Evolutionary conservation across 2,113 vertebrate species (phyloP).

Genomic region (Neomonachus schauinslandi): DNA sequence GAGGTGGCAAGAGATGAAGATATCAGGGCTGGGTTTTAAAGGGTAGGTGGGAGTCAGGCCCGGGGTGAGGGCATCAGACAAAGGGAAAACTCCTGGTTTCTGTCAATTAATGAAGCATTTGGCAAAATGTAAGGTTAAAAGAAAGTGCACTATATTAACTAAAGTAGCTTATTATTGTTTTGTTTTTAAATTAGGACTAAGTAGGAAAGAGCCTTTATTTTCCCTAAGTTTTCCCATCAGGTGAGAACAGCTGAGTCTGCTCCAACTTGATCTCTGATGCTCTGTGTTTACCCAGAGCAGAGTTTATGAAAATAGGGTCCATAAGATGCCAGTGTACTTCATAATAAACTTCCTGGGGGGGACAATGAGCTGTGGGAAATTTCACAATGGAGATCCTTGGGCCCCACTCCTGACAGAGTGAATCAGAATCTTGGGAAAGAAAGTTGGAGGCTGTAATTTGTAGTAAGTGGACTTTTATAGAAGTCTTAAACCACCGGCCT

Average conservation of each 20-base stretch:
- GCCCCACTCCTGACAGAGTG: background rate
- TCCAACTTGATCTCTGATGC: background rate
- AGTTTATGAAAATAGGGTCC: background rate
- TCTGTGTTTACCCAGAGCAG: background rate
- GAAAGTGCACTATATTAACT: background rate
- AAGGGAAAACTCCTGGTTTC: background rate
- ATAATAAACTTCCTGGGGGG: background rate
- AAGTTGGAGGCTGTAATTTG: background rate
- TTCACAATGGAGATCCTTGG: slow-evolving; percentile 8
- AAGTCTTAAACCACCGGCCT: slow-evolving; percentile 25
- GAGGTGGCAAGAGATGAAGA: background rate
- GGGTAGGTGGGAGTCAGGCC: background rate
- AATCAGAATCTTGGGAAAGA: background rate
- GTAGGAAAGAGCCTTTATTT: background rate
- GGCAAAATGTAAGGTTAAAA: slow-evolving; percentile 13
- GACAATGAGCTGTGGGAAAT: background rate
- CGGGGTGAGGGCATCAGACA: background rate
- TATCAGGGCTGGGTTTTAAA: background rate
- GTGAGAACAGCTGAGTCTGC: background rate
- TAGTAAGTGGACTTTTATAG: background rate
- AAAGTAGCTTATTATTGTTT: background rate
- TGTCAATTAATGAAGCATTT: background rate
- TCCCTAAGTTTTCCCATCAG: background rate
- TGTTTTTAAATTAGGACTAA: slow-evolving; percentile 15
- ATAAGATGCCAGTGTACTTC: background rate